A percentile compares a stretch with the other conserved stretches of the same genome.
Conservation (phyloP, 2,113 vertebrate genomes). For the Taurulus bubalis region DNA sequence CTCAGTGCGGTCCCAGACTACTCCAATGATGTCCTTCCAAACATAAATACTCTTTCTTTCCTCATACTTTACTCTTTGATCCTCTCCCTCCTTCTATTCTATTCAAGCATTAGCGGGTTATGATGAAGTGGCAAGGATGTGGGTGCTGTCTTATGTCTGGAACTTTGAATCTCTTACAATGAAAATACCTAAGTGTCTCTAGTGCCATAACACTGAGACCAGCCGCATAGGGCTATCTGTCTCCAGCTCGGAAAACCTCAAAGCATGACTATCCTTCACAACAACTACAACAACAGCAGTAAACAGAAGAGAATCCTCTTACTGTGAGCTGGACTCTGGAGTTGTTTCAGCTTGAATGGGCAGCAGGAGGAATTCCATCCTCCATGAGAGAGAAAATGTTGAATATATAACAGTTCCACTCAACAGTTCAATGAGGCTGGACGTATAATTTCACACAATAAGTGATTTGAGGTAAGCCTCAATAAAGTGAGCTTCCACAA, state of each 20-base stretch:
- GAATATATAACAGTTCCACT: conserved; percentile 24
- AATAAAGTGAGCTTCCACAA: conserved; percentile 1
- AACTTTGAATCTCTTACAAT: conserved; percentile 35
- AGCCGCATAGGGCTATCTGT: conserved; percentile 47
- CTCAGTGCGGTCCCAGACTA: conserved; percentile 4
- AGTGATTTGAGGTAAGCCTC: conserved; percentile 1
- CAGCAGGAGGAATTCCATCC: background rate
- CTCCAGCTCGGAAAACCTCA: conserved; percentile 53
- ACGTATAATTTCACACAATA: conserved; percentile 12
- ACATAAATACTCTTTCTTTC: conserved; percentile 6
- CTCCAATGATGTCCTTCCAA: background rate
- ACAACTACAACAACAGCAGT: conserved; percentile 47
- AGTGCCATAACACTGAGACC: conserved; percentile 24
- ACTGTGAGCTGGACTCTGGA: conserved; percentile 10
- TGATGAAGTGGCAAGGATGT: conserved; percentile 14
- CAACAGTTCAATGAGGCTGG: conserved; percentile 7
- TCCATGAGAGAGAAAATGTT: background rate
- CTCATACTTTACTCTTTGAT: background rate
- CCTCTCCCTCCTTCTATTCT: background rate
- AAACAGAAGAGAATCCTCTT: conserved; percentile 16
- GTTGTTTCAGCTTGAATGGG: background rate
- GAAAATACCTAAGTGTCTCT: conserved; percentile 42
- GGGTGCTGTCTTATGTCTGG: conserved; percentile 36
- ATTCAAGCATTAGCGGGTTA: conserved; percentile 21
- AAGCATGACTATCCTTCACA: conserved; percentile 51